These are phyloP conservation scores for Galaxias olidus DNA, from an alignment of 2,797 vertebrate species.

Conservation along the genomic window DNA sequence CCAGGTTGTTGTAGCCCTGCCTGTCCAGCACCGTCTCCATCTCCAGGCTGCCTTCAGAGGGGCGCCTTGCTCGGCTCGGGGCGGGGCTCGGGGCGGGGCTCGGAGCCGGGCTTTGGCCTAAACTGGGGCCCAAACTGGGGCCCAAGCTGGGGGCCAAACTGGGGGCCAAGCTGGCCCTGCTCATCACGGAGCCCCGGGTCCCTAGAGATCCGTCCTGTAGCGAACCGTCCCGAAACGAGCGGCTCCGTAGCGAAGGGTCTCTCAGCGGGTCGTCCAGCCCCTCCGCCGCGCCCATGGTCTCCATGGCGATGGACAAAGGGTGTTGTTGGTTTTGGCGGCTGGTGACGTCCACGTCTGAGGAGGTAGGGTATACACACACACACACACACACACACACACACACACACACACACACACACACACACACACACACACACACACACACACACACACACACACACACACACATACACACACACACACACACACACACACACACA, in stretches of 20 bases:
- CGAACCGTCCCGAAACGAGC: not conserved
- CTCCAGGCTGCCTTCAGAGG: slow-evolving; percentile 66
- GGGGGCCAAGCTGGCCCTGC: not conserved
- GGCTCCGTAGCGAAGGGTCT: slow-evolving; percentile 16
- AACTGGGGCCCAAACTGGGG: slow-evolving; percentile 28
- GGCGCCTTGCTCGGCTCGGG: slow-evolving; percentile 52
- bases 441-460: too few relatives aligned
- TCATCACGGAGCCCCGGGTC: slow-evolving; percentile 29
- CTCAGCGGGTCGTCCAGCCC: slow-evolving; percentile 28
- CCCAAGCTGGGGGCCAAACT: not conserved
- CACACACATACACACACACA: too few relatives aligned
- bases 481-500: too few relatives aligned
- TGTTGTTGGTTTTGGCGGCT: slow-evolving; percentile 71
- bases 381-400: not conserved
- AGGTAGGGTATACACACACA: not conserved
- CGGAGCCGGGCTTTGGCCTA: slow-evolving; percentile 35
- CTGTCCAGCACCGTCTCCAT: slow-evolving; percentile 62
- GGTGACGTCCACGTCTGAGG: slow-evolving; percentile 78
- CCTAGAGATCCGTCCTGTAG: slow-evolving; percentile 10
- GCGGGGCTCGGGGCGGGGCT: slow-evolving; percentile 44
- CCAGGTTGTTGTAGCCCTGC: slow-evolving; percentile 72
- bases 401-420: not conserved
- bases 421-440: not conserved
- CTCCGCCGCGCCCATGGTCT: slow-evolving; percentile 41
- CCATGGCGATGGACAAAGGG: slow-evolving; percentile 56